These are phyloP conservation scores for Portunus trituberculatus DNA, from an alignment of 1,140 invertebrate species.

Conservation along the genomic window DNA sequence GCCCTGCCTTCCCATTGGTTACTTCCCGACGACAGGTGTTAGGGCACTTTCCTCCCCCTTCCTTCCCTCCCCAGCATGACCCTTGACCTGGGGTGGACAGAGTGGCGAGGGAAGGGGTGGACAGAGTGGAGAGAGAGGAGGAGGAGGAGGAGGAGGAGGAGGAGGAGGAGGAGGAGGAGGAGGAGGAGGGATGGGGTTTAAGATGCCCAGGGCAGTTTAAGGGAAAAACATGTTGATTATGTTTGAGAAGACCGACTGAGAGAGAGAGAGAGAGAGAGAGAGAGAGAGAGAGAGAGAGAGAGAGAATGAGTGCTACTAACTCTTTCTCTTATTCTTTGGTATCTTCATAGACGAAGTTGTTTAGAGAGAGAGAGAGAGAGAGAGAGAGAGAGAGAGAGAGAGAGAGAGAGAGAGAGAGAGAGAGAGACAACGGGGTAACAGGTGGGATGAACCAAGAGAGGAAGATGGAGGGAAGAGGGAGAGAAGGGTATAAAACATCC, in stretches of 20 bases:
- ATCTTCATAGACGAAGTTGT: too few species aligned
- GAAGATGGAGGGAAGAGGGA: neutral
- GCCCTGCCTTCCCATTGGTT: neutral
- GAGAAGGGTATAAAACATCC: conserved; percentile 11
- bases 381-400: too few species aligned
- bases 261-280: too few species aligned
- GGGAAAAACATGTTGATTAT: conserved; percentile 13
- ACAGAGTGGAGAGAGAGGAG: neutral
- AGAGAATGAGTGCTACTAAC: too few species aligned
- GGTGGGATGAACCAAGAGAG: neutral
- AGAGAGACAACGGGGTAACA: neutral
- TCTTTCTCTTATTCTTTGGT: too few species aligned
- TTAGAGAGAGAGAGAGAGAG: too few species aligned
- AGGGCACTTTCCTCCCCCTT: neutral
- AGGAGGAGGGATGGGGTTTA: neutral
- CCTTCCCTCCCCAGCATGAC: neutral
- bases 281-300: too few species aligned
- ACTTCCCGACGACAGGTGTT: neutral
- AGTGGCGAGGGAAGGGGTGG: neutral
- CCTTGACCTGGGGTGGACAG: neutral
- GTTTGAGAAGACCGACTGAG: neutral
- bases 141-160: neutral
- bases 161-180: too few species aligned
- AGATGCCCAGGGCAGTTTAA: neutral
- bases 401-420: conserved; percentile 1